phyloP scores from a whole-genome alignment of 2,797 vertebrate species.

The Microctenopoma steveboyesi region DNA sequence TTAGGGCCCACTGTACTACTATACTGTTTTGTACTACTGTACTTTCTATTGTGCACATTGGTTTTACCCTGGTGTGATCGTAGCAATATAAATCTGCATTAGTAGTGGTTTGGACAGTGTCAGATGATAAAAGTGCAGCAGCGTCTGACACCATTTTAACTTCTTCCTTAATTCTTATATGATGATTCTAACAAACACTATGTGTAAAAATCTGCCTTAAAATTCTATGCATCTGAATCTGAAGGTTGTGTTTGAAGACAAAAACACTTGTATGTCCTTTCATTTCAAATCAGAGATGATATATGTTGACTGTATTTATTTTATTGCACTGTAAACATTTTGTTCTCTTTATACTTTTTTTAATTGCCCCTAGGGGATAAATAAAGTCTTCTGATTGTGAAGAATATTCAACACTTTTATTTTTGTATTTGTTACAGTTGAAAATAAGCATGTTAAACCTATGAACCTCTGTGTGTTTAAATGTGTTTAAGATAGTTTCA shows the following conservation, averaged over 20 bases:
- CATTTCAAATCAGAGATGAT: constrained; percentile 34
- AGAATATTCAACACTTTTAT: not conserved
- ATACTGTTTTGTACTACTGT: not conserved
- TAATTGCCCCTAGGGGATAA: too few species aligned
- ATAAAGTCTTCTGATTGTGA: too few species aligned
- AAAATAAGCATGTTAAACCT: constrained; percentile 44
- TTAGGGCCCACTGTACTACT: not conserved
- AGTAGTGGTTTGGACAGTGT: not conserved
- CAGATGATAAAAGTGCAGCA: not conserved
- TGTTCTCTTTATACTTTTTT: constrained; percentile 17
- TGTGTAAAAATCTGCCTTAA: too few species aligned
- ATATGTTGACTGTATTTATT: constrained; percentile 60
- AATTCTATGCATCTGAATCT: not conserved
- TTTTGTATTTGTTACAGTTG: constrained; percentile 9
- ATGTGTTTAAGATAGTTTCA: not conserved
- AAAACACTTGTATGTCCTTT: constrained; percentile 17
- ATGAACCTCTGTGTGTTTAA: not conserved
- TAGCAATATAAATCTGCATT: not conserved
- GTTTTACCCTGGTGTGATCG: not conserved
- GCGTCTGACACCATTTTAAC: not conserved
- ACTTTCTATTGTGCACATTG: not conserved
- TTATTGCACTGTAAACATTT: constrained; percentile 29
- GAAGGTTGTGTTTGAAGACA: constrained; percentile 36
- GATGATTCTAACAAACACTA: not conserved
- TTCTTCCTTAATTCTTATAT: not conserved